Evolutionary conservation across 64 coral and sea anemone species (phyloP), one percentile per base, ranked within the genome.

Genomic region (Pocillopora damicornis): DNA sequence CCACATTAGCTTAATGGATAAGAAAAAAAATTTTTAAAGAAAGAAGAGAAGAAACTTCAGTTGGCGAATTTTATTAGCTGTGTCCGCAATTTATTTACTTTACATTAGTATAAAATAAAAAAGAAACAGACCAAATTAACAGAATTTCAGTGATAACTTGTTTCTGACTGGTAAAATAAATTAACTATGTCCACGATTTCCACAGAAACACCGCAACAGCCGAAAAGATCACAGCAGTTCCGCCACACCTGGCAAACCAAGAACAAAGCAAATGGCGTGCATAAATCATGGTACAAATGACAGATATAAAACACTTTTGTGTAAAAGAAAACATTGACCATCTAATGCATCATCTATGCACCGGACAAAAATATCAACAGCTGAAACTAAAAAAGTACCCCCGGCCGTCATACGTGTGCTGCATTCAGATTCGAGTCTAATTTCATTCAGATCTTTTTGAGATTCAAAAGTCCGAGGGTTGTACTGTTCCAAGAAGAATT

Each of bases 131-230:
- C 42, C 7, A 51, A 51, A 51, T 51, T 51, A 7, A 51, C 7
- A 51, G 42, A 51, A 7, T 51, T 51, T 51, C 42, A 51, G 42
- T 51, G 2, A 4, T 51, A 51, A 51, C 42, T 18, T 61, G 69
- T 51, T 0, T 17, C 25, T 37, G 67, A 71, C n/a, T 57, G 16
- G 58, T n/a, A 36, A 85, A 72, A 17, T 15, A 16, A 57, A 8
- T 66, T 20, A 37, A 60, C 68, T 75, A 73, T 74, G 38, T 73
- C 51, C 22, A 85, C 1, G 64, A 85, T 85, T 85, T 85, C 81
- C 64, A 85, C 45, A 85, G 58, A 85, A 72, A 85, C 30, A 85
- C n/a, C 25, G 64, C 86, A 15, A 63, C 73, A 77, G 45, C 86
- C 17, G 86, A 88, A 22, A 88, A 20, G 58, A 77, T 25, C 15